These are phyloP conservation scores for Orthosia gothica DNA, from an alignment of 2,888 invertebrate genomes.

Conservation along the genomic window DNA sequence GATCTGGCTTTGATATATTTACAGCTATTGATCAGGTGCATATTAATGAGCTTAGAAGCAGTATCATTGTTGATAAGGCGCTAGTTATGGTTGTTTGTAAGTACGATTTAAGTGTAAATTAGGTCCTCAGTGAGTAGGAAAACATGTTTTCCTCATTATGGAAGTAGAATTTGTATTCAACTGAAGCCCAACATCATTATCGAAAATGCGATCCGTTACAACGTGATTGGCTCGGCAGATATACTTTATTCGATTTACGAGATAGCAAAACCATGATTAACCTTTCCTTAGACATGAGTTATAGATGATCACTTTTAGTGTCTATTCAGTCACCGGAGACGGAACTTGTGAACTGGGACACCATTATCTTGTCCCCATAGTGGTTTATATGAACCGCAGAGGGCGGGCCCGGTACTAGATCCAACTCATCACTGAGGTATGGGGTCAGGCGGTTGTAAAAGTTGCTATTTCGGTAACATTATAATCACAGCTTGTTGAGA, in stretches of 20 bases:
- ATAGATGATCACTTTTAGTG: conserved; percentile 61
- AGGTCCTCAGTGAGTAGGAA: neutral
- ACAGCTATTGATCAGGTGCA: conserved; percentile 23
- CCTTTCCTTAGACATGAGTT: conserved; percentile 38
- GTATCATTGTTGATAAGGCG: neutral
- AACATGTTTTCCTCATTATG: conserved; percentile 9
- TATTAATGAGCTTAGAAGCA: conserved; percentile 6
- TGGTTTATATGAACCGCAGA: conserved; percentile 78
- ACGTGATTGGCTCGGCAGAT: neutral
- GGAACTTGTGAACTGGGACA: conserved; percentile 79
- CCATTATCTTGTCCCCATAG: conserved; percentile 74
- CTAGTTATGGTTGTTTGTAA: conserved; percentile 4
- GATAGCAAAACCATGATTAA: conserved; percentile 34
- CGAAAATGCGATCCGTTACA: conserved; percentile 20
- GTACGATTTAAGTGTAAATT: neutral
- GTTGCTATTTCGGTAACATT: conserved; percentile 55
- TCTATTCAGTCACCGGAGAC: conserved; percentile 69
- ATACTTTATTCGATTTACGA: conserved; percentile 3
- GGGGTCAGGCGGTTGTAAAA: conserved; percentile 69
- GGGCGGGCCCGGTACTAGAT: conserved; percentile 69
- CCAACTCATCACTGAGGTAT: conserved; percentile 69
- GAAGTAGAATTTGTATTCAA: neutral
- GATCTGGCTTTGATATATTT: conserved; percentile 37
- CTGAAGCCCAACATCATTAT: conserved; percentile 9
- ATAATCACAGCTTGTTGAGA: conserved; percentile 33